phyloP scores from a whole-genome alignment of 2,797 vertebrate species.

The Cossypha niveicapilla region DNA sequence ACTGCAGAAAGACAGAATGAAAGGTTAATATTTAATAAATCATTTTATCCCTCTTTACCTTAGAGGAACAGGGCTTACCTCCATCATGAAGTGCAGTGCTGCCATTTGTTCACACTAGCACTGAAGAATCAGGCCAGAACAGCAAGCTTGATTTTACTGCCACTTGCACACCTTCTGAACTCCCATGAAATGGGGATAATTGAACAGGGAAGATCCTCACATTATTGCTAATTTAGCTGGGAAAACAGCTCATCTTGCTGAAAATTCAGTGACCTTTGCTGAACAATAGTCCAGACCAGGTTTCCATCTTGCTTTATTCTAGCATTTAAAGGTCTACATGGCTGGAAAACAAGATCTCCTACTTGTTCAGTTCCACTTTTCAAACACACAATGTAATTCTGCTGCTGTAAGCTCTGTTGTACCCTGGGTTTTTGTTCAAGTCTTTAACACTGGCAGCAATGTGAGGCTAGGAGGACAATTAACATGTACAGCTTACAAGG shows the following conservation, averaged over 20 bases:
- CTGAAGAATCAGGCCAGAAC: background rate
- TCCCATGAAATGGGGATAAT: background rate
- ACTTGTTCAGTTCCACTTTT: background rate
- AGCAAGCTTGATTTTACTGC: background rate
- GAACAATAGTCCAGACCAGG: background rate
- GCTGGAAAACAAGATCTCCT: background rate
- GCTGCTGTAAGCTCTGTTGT: background rate
- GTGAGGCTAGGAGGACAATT: background rate
- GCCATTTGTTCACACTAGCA: background rate
- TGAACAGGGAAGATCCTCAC: background rate
- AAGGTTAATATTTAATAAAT: background rate
- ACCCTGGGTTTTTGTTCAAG: background rate
- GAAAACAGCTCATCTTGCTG: background rate
- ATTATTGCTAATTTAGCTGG: background rate
- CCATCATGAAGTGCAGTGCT: background rate
- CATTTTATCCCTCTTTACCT: background rate
- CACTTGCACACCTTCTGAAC: background rate
- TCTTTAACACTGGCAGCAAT: background rate
- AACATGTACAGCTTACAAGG: background rate
- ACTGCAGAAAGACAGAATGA: background rate
- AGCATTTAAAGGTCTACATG: background rate
- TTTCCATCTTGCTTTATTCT: background rate
- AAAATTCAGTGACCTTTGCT: background rate
- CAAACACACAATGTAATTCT: background rate
- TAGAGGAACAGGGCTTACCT: background rate